These are phyloP conservation scores for Ictidomys tridecemlineatus DNA, from an alignment of 2,113 vertebrate species.

Conservation along the genomic window DNA sequence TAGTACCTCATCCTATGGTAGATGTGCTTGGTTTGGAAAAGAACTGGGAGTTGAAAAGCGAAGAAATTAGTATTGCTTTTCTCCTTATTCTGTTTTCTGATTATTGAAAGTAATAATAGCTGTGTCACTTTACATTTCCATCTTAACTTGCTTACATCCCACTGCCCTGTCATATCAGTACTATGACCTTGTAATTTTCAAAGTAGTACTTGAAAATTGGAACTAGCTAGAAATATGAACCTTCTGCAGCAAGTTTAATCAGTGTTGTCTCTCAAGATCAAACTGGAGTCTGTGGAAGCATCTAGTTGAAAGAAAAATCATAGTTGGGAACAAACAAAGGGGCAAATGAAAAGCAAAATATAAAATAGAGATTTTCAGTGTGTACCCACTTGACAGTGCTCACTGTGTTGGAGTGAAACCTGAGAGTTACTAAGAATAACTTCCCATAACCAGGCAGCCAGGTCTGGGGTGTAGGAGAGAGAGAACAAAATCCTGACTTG, in stretches of 20 bases:
- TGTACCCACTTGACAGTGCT: slow-evolving; percentile 80
- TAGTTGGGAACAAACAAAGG: fast-evolving
- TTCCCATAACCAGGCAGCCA: slow-evolving; percentile 79
- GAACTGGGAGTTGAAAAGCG: neutral
- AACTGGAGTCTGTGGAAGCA: slow-evolving; percentile 21
- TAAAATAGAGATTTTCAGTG: slow-evolving; percentile 59
- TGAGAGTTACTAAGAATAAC: slow-evolving; percentile 91
- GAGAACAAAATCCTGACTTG: slow-evolving; percentile 69
- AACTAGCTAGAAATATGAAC: slow-evolving; percentile 41
- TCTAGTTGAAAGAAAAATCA: slow-evolving; percentile 53
- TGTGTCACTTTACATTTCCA: neutral
- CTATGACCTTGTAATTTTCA: slow-evolving; percentile 25
- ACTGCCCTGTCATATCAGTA: neutral
- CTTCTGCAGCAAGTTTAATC: neutral
- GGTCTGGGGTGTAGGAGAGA: slow-evolving; percentile 82
- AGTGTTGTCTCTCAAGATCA: slow-evolving; percentile 28
- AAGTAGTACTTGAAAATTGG: slow-evolving; percentile 48
- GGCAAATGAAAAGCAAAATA: slow-evolving; percentile 56
- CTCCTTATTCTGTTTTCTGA: slow-evolving; percentile 19
- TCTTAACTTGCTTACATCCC: slow-evolving; percentile 36
- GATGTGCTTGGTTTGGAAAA: slow-evolving; percentile 35
- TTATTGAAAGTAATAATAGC: neutral
- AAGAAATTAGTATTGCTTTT: neutral
- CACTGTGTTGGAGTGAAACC: slow-evolving; percentile 87
- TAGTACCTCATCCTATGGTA: neutral